Evolutionary conservation across 2,888 invertebrate species (phyloP), one percentile per base, ranked within the genome.

Genomic region (Synanthedon tipuliformis): DNA sequence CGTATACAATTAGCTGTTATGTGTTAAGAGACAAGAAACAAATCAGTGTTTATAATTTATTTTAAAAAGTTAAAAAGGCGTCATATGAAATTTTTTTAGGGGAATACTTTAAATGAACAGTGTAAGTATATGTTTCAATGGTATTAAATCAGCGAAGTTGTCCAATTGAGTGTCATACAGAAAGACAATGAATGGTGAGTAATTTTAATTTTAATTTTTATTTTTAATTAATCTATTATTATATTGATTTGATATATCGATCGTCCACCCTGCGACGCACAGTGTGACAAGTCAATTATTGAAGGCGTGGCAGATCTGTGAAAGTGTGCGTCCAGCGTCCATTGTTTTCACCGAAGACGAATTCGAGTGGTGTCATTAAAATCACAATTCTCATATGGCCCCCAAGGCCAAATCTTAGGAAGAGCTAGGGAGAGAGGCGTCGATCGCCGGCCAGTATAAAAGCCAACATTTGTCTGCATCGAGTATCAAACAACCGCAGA

Each of bases 381-480:
- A 78, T 85, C 84, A 87, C 86, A 87, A 86, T 84, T 85, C 86
- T 85, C 83, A 70, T 69, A 72, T 72, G 78, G 77, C 71, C 78
- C 78, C 81, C 86, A 86, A 87, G 87, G 87, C 87, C 87, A 79
- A 82, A 81, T 81, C 73, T 85, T 84, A 83, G 84, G 84, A 85
- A 83, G 86, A 84, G 79, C 68, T 73, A 73, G 81, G 85, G 86
- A 86, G 86, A 86, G 87, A 81, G 87, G 87, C 75, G 78, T 69
- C 74, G 72, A 55, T 77, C 69, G 71, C 57, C 69, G 69, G 73
- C 69, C 69, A 58, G 75, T 87, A 87, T 87, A 87, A 69, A 87
- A 85, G 71, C 73, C 73, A 68, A 68, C 70, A 63, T 73, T 62
- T 68, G 68, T 64, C 61, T 65, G 75, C 71, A 71, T 75, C 71